Evolutionary conservation across 2,888 invertebrate species (phyloP).

Genomic region (Catocala sponsa): DNA sequence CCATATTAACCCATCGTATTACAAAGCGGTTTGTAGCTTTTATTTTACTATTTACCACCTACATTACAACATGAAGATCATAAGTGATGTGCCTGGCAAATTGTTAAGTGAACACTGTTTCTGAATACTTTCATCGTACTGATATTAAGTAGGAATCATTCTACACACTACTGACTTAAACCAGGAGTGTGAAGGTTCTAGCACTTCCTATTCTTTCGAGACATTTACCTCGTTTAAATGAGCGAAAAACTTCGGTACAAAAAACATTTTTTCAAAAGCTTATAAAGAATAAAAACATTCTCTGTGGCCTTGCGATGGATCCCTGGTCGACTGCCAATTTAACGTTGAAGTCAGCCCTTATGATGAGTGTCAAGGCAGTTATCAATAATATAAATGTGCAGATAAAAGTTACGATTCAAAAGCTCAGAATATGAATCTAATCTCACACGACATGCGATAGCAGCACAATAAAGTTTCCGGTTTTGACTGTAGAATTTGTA

Average conservation of each 20-base stretch:
- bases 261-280: no score
- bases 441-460: slow-evolving; percentile 18
- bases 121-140: slow-evolving; percentile 11
- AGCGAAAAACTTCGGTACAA: slow-evolving; percentile 12
- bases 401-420: slow-evolving; percentile 33
- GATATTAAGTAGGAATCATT: background rate
- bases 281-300: slow-evolving; percentile 24
- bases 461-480: slow-evolving; percentile 21
- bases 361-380: slow-evolving; percentile 21
- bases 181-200: background rate
- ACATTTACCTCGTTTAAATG: background rate
- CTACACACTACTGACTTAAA: no score
- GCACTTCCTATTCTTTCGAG: background rate
- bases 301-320: slow-evolving; percentile 35
- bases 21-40: slow-evolving; percentile 28
- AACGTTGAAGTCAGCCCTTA: slow-evolving; percentile 23
- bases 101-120: slow-evolving; percentile 21
- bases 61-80: slow-evolving; percentile 38
- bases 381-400: slow-evolving; percentile 30
- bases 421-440: slow-evolving; percentile 28
- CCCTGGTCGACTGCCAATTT: slow-evolving; percentile 15
- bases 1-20: slow-evolving; percentile 32
- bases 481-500: slow-evolving; percentile 9
- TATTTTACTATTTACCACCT: slow-evolving; percentile 40
- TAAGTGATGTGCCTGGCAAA: slow-evolving; percentile 41